phyloP scores from a whole-genome alignment of 2,113 vertebrate species.

The Pelvicachromis taeniatus region DNA sequence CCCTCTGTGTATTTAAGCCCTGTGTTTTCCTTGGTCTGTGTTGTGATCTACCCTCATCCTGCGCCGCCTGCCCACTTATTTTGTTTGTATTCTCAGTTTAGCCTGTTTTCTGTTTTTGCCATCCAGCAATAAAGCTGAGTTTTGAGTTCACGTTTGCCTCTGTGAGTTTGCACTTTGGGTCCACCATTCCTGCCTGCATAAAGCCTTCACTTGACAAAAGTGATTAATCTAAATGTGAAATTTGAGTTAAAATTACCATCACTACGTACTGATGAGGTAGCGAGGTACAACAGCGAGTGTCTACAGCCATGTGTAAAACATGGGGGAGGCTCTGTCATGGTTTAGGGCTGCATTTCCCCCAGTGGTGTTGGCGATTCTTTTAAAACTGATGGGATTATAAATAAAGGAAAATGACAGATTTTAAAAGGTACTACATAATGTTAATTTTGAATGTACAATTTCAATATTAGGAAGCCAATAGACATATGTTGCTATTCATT shows the following conservation, averaged over 20 bases:
- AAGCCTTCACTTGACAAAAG: not conserved
- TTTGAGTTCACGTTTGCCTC: no score
- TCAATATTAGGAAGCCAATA: not conserved
- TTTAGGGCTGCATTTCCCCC: not conserved
- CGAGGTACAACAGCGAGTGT: not conserved
- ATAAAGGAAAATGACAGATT: not conserved
- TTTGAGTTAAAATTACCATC: fast-evolving
- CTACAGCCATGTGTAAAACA: not conserved
- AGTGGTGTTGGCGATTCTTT: not conserved
- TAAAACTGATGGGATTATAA: not conserved
- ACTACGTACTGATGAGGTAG: not conserved
- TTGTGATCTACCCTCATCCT: no score
- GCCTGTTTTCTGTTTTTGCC: no score
- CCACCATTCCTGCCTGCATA: no score
- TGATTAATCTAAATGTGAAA: not conserved
- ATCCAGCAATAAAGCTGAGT: no score
- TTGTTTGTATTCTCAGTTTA: no score
- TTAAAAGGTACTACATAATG: not conserved
- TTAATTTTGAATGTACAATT: not conserved
- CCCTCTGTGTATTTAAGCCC: no score
- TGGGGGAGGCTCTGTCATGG: not conserved
- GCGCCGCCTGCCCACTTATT: no score
- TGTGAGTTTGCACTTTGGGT: no score
- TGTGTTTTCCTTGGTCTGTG: no score
- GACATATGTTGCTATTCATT: not conserved